Percentiles rank a stretch among this genome's conserved stretches.
Evolutionary conservation across 92 coral and sea anemone genomes (phyloP).

Genomic region (Umimayanthus kanabou): DNA sequence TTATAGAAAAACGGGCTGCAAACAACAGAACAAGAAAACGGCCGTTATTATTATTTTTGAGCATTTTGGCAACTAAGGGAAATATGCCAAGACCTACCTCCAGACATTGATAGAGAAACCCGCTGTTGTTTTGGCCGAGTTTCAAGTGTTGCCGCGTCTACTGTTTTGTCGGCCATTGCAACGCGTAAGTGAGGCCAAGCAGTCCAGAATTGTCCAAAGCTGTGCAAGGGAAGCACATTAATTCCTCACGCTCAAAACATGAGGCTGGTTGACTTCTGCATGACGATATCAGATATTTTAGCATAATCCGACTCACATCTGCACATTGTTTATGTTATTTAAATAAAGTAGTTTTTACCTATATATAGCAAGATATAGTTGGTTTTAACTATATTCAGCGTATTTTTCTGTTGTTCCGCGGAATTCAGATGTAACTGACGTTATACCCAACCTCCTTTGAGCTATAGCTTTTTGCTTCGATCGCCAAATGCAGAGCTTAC

Average conservation of each 20-base stretch:
- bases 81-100: background rate
- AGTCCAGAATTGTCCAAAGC: too few species aligned
- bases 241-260: background rate
- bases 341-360: background rate
- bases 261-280: background rate
- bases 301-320: background rate
- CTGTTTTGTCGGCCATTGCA: background rate
- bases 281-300: background rate
- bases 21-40: too few species aligned
- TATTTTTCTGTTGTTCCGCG: background rate
- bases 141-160: background rate
- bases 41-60: background rate
- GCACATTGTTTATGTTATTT: background rate
- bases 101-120: background rate
- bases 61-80: background rate
- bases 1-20: too few species aligned
- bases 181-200: background rate
- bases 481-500: too few species aligned
- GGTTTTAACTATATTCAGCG: background rate
- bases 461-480: too few species aligned
- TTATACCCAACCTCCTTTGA: too few species aligned
- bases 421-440: too few species aligned
- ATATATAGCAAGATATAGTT: background rate
- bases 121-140: slow-evolving; percentile 3
- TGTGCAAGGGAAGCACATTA: background rate